These are phyloP conservation scores for Leguminivora glycinivorella DNA, from an alignment of 1,140 invertebrate species.

Conservation along the genomic window DNA sequence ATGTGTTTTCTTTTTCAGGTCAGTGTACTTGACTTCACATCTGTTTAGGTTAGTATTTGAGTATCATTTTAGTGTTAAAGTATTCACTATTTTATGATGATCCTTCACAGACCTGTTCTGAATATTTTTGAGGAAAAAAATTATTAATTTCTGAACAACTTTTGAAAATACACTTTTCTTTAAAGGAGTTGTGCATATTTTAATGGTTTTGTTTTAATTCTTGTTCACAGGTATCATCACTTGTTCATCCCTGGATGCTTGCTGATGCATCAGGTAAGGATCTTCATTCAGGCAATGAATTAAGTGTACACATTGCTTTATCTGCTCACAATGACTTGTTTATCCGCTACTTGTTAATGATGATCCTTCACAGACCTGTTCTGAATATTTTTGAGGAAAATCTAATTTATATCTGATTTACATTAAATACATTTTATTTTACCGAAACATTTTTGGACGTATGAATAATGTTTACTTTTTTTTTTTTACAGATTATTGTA, in stretches of 20 bases:
- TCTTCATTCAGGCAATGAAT: too few relatives aligned
- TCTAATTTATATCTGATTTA: conserved; percentile 24
- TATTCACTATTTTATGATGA: background rate
- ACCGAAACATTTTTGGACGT: background rate
- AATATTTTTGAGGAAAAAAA: conserved; percentile 23
- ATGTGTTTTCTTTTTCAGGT: background rate
- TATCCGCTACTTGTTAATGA: background rate
- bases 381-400: conserved; percentile 31
- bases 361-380: conserved; percentile 40
- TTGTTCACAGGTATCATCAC: background rate
- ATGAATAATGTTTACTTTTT: background rate
- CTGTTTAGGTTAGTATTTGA: background rate
- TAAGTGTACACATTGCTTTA: background rate
- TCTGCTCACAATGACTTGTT: background rate
- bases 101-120: conserved; percentile 42
- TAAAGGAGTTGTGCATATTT: background rate
- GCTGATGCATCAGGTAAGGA: background rate
- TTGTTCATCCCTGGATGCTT: background rate
- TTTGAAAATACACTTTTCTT: background rate
- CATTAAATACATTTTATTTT: background rate
- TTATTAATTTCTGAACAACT: conserved; percentile 17
- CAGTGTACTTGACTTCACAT: background rate
- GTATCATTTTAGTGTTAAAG: background rate
- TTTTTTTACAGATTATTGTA: background rate
- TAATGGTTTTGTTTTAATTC: background rate